These are phyloP conservation scores for Orestias chungarensis DNA, from an alignment of 2,797 vertebrate genomes.

Conservation along the genomic window DNA sequence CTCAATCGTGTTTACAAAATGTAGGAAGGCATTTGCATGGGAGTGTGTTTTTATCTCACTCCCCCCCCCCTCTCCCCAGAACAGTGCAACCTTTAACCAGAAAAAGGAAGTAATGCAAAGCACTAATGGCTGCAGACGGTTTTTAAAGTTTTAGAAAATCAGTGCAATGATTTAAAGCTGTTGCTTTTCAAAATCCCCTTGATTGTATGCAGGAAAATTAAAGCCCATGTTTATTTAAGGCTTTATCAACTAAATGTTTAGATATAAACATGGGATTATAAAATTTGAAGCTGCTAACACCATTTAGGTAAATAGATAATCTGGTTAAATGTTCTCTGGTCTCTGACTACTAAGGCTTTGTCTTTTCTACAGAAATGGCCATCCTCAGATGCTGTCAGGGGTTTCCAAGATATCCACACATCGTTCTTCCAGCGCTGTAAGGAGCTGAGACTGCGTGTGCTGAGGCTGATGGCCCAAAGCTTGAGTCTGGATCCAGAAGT, in stretches of 20 bases:
- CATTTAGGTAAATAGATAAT: background rate
- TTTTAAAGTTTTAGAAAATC: background rate
- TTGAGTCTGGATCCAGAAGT: conserved; percentile 69
- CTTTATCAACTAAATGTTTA: background rate
- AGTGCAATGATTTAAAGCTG: background rate
- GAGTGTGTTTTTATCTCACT: too few species aligned
- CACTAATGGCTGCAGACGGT: background rate
- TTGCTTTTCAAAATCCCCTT: too few species aligned
- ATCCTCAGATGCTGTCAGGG: conserved; percentile 14
- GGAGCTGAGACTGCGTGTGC: conserved; percentile 72
- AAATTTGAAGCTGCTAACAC: background rate
- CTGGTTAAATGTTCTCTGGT: too few species aligned
- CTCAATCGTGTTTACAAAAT: background rate
- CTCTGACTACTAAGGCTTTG: background rate
- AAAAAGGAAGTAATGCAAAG: background rate
- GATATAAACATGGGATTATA: background rate
- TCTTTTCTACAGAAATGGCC: conserved; percentile 74
- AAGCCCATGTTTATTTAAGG: background rate
- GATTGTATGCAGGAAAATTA: too few species aligned
- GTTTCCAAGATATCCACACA: conserved; percentile 58
- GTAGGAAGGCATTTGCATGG: too few species aligned
- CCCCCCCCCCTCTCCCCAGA: too few species aligned
- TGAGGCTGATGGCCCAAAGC: conserved; percentile 73
- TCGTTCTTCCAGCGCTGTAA: conserved; percentile 74
- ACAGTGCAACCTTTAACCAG: too few species aligned